Evolutionary conservation across 2,888 invertebrate genomes (phyloP), one percentile per base, ranked within the genome.

Genomic region (Lapara coniferarum): DNA sequence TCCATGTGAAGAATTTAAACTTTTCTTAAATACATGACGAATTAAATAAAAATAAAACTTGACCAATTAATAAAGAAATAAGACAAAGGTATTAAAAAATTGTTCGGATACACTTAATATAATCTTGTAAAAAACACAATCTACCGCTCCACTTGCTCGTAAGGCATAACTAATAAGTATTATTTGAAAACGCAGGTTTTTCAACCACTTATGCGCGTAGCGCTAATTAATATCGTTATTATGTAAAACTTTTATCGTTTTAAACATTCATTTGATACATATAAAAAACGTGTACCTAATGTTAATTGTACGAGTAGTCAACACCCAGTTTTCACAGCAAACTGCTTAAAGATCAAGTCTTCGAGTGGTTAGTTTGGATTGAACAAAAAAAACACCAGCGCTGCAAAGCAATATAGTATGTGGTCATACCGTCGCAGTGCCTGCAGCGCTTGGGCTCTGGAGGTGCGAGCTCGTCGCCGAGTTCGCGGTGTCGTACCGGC

Each of bases 381-480:
- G 76, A 73, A 75, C 69, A 69, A 73, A 75, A 77, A 73, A 72
- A 77, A 69, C 68, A 69, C 73, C 70, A 72, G 73, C 74, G 71
- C 71, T 70, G 70, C 68, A 57, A 75, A 78, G 79, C 79, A 78
- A 80, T 80, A 80, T 80, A 77, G 80, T 81, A 78, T 71, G 79
- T 79, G 74, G 76, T 81, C 87, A 86, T 96, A 97, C 97, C 97
- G 97, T 97, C 97, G 96, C 97, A 97, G 95, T 97, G 97, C 95
- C 96, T 97, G 96, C 97, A 97, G 96, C 97, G 97, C 95, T 97
- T 97, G 94, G 97, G 96, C 95, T 97, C 96, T 95, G 97, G 97
- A 85, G 92, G 89, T 86, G 93, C 93, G 91, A 92, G 88, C 87
- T 93, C 93, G 88, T 94, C 94, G 90, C 93, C 92, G 91, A 91